Base-by-base conservation (phyloP, 2,888 invertebrate genomes). In the Heliconius cydno region DNA sequence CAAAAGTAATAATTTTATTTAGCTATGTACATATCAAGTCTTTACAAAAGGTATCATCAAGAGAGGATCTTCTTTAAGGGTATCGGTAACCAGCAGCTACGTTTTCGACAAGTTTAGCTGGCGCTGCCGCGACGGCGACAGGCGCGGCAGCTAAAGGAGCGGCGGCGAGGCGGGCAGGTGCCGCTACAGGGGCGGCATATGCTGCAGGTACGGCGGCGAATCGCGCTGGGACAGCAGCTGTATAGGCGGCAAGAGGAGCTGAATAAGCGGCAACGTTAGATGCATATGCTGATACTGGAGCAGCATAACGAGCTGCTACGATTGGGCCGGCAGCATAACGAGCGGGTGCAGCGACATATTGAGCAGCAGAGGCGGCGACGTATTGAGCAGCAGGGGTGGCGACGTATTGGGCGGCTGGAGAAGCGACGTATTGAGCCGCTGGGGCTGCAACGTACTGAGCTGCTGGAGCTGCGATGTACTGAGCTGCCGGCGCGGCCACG, bases 101-200 rank as follows among this genome's bases (percentile, higher is more conserved):
- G 73, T 86, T 90, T 92, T 97, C 86, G 93, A 97, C 90, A 91
- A 96, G 52, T 86, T 97, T 89, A 94, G 97, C 94, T 94, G 97
- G 86, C 94, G 97, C 87, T 95, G 86, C 86, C 13, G 82, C 82
- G 19, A 84, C 79, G 77, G 85, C 83, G 10, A 85, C 84, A 25
- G 85, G 83, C 80, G 46, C 79, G 77, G 70, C 70, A 38, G 68
- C 22, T 38, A 41, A n/a, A 12, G 86, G 84, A 9, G 86, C 84
- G 28, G 85, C 84, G 78, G 63, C 80, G n/a, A 73, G 60, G 15
- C 34, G 73, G 15, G 73, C 73, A 60, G 73, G 73, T n/a, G 60
- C 73, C 1, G 82, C 82, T 46, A 84, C 83, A 7, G 79, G 79
- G 4, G 78, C 79, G 57, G 80, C 80, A 81, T 73, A 81, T 28